A percentile compares a stretch with the other conserved stretches of the same genome.
phyloP scores from a whole-genome alignment of 2,888 invertebrate genomes.

The Drosophila kanekoi region DNA sequence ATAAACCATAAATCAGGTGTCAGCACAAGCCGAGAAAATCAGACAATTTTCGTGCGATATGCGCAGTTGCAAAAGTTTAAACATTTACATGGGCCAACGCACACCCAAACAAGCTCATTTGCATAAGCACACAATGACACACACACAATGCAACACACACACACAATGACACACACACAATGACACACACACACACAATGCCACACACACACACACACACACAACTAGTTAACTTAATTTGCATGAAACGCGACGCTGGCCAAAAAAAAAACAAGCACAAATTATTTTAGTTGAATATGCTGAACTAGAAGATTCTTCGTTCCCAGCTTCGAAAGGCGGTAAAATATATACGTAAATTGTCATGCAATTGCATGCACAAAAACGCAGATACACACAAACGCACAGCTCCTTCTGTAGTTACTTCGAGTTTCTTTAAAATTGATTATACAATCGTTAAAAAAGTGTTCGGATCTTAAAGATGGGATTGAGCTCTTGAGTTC shows the following conservation, averaged over 20 bases:
- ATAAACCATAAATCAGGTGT: constrained; percentile 66
- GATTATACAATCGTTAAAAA: too few species aligned
- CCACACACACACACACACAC: constrained; percentile 12
- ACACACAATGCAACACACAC: constrained; percentile 9
- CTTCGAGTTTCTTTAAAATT: too few species aligned
- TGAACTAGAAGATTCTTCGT: neutral
- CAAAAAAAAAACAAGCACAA: constrained; percentile 17
- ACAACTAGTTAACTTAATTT: constrained; percentile 68
- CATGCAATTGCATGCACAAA: too few species aligned
- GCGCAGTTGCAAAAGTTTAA: constrained; percentile 42
- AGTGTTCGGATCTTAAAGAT: too few species aligned
- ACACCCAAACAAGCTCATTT: constrained; percentile 53
- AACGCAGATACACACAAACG: too few species aligned
- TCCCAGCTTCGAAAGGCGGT: too few species aligned
- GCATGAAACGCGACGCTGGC: constrained; percentile 65
- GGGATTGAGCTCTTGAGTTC: too few species aligned
- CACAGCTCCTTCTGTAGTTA: too few species aligned
- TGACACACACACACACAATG: constrained; percentile 17
- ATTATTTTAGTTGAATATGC: constrained; percentile 2
- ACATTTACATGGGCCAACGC: constrained; percentile 50
- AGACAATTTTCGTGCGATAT: constrained; percentile 22
- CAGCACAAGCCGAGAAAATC: constrained; percentile 31
- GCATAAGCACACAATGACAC: constrained; percentile 48
- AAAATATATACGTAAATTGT: too few species aligned
- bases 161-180: constrained; percentile 26